Conservation (phyloP, 2,797 vertebrate genomes). For the Tarsius wallacei region DNA sequence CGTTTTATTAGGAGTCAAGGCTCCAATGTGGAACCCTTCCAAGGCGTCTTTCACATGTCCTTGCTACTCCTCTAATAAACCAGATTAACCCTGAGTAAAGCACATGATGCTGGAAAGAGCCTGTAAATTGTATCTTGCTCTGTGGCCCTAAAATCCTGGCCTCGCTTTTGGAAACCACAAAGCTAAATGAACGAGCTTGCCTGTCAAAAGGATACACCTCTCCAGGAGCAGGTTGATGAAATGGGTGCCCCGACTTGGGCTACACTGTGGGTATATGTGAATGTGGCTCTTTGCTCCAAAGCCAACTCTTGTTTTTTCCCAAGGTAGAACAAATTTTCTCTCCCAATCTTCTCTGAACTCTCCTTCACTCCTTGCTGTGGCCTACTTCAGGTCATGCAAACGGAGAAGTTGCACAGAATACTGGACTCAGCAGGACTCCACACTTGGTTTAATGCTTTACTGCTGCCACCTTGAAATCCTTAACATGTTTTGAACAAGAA, state of each 20-base stretch:
- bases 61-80: slow-evolving; percentile 75
- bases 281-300: background rate
- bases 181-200: slow-evolving; percentile 30
- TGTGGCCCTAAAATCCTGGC: slow-evolving; percentile 32
- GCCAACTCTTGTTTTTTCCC: background rate
- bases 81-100: slow-evolving; percentile 70
- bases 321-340: background rate
- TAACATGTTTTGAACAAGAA: background rate
- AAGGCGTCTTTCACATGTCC: slow-evolving; percentile 78
- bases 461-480: background rate
- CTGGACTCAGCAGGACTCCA: background rate
- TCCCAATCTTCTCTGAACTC: accelerated
- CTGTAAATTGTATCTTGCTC: slow-evolving; percentile 62
- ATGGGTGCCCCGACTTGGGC: background rate
- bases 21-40: slow-evolving; percentile 53
- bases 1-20: slow-evolving; percentile 56
- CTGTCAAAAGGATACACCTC: background rate
- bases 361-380: background rate
- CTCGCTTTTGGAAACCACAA: slow-evolving; percentile 27
- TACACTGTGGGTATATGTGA: background rate
- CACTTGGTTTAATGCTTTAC: background rate
- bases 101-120: background rate
- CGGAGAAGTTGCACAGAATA: too few species aligned
- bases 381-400: background rate
- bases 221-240: background rate